These are phyloP conservation scores for Drosophila rellima DNA, from an alignment of 2,888 invertebrate species.

Conservation along the genomic window DNA sequence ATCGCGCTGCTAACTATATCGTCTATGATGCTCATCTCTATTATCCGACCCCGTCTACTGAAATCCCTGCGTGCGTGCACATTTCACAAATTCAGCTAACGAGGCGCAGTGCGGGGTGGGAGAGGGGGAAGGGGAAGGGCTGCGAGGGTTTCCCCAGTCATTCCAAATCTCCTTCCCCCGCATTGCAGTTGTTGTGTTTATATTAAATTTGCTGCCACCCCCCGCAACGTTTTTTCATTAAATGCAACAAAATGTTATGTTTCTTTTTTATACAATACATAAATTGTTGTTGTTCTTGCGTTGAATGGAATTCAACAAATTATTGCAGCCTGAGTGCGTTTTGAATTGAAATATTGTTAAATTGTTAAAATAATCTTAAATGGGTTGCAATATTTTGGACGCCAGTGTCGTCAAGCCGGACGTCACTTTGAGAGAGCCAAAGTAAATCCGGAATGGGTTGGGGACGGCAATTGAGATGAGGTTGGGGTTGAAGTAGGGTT, in stretches of 20 bases:
- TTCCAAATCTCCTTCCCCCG: slow-evolving; percentile 1
- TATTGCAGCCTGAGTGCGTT: slow-evolving; percentile 64
- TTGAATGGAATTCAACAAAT: slow-evolving; percentile 49
- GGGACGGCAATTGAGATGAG: not conserved
- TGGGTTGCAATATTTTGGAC: slow-evolving; percentile 46
- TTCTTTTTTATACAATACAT: slow-evolving; percentile 28
- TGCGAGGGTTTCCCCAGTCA: slow-evolving; percentile 16
- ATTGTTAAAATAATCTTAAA: slow-evolving; percentile 40
- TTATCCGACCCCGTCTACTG: not conserved
- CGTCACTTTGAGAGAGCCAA: slow-evolving; percentile 12
- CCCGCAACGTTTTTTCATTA: slow-evolving; percentile 54
- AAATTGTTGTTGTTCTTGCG: slow-evolving; percentile 25
- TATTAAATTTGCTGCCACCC: slow-evolving; percentile 47
- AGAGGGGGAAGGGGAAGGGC: not conserved
- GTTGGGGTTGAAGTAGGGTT: not conserved
- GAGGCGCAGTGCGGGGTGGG: slow-evolving; percentile 49
- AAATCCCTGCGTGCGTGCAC: slow-evolving; percentile 65
- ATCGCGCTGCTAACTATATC: slow-evolving; percentile 7
- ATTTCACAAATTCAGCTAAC: slow-evolving; percentile 76
- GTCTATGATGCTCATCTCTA: slow-evolving; percentile 37
- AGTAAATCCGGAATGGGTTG: slow-evolving; percentile 6
- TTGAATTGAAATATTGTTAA: slow-evolving; percentile 53
- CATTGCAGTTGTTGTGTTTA: slow-evolving; percentile 65
- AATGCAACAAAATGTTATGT: slow-evolving; percentile 58
- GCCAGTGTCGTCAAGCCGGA: slow-evolving; percentile 41